Evolutionary conservation across 2,888 invertebrate species (phyloP).

Genomic region (Catocala fraxini): DNA sequence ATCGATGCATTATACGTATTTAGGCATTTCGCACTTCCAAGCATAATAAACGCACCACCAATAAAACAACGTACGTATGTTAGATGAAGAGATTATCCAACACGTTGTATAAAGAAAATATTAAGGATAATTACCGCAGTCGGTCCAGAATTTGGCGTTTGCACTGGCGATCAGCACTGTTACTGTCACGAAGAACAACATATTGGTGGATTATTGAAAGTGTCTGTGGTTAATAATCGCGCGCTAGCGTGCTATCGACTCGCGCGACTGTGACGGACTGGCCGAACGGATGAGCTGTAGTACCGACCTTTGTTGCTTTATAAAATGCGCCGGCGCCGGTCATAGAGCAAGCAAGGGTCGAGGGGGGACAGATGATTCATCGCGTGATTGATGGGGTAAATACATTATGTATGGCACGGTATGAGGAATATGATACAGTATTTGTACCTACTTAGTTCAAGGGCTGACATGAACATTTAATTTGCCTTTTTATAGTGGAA

Average conservation of each 20-base stretch:
- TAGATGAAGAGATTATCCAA: constrained; percentile 13
- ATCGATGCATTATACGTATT: not conserved
- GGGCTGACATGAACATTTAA: too few relatives aligned
- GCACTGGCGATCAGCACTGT: constrained; percentile 72
- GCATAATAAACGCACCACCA: constrained; percentile 26
- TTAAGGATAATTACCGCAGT: constrained; percentile 73
- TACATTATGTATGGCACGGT: not conserved
- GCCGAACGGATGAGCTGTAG: constrained; percentile 65
- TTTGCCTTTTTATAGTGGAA: too few relatives aligned
- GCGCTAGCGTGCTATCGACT: constrained; percentile 79
- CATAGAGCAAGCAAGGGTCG: constrained; percentile 65
- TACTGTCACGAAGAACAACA: constrained; percentile 71
- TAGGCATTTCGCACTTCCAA: constrained; percentile 14
- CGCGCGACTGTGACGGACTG: constrained; percentile 74
- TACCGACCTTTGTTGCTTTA: constrained; percentile 78
- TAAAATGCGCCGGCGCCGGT: constrained; percentile 76
- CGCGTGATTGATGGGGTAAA: not conserved
- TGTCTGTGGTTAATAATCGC: constrained; percentile 51
- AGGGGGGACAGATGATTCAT: constrained; percentile 35
- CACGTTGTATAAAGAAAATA: constrained; percentile 7
- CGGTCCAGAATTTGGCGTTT: constrained; percentile 79
- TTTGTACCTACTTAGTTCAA: too few relatives aligned
- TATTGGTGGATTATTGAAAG: constrained; percentile 50
- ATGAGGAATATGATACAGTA: too few relatives aligned
- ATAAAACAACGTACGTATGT: constrained; percentile 28